Base-by-base conservation (phyloP, 2,888 invertebrate species). In the Oligia strigilis region DNA sequence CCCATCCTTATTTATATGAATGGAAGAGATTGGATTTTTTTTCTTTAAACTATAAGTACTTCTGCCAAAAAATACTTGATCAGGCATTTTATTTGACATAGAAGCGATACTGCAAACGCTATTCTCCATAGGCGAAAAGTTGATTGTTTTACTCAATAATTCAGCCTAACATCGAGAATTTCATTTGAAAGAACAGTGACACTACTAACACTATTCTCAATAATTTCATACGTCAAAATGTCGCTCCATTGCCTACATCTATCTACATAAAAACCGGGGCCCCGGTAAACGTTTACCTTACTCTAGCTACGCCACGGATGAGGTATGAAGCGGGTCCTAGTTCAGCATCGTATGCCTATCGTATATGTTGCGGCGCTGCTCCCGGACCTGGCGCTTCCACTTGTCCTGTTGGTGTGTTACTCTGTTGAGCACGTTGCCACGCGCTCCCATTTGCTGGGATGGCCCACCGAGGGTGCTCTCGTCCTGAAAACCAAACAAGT, bases 281-380 rank as follows among this genome's bases (percentile, higher is more conserved):
- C 86, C 77, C 46, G 64, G 46, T 55, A 62, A 49, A 17, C 29
- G 23, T 49, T 76, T 62, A 72, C 69, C 77, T 85, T 58, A 75
- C 23, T 65, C 6, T 65, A 55, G 64, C 70, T 74, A 81, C 49
- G 75, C 76, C 72, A 73, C 80, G 49, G 80, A 80, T 65, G 76
- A 85, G 70, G 78, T 74, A 71, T 75, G 75, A 58, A 77, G 69
- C 58, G 75, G 64, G 49, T 72, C 80, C 88, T 97, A 99, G 97
- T 99, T 99, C 77, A 99, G 97, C 99, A 99, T 99, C 23, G 99
- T 99, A 95, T 99, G 99, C 82, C 99, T 97, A 94, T 99, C 99
- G 94, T 99, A 99, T 92, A 99, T 99, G 95, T 99, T 99, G 89
- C 98, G 98, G 75, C 99, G 97, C 93, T 99, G 99, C 93, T 99